Percentiles rank a stretch among this genome's conserved stretches.
Conservation (phyloP, 1,140 invertebrate species). For the Aphis craccivora region DNA sequence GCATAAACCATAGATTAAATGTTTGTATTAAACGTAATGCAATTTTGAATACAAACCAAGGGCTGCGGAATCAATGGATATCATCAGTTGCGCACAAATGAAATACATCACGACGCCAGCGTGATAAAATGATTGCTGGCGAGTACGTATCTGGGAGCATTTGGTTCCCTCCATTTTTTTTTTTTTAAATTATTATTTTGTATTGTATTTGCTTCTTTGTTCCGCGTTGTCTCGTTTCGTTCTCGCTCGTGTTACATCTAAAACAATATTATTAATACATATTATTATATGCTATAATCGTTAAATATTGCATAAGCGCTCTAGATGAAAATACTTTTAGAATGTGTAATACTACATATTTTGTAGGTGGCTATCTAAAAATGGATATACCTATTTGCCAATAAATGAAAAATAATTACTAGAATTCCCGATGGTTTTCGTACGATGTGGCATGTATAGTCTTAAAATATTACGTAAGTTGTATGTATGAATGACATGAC, state of each 20-base stretch:
- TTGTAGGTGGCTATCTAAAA: background rate
- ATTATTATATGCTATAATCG: background rate
- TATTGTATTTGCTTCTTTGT: conserved; percentile 13
- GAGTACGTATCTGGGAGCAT: background rate
- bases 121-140: background rate
- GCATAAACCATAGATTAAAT: conserved; percentile 11
- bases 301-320: background rate
- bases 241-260: conserved; percentile 36
- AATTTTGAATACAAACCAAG: conserved; percentile 35
- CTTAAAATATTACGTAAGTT: background rate
- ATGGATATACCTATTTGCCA: background rate
- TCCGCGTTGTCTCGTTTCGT: background rate
- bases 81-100: background rate
- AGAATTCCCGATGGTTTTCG: background rate
- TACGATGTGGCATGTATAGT: background rate
- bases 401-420: background rate
- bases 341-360: background rate
- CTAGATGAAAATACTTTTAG: background rate
- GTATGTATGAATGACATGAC: background rate
- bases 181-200: background rate
- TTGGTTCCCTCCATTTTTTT: conserved; percentile 4
- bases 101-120: background rate
- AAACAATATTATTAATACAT: background rate
- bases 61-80: background rate
- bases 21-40: background rate